phyloP scores from a whole-genome alignment of 2,888 invertebrate genomes.

The Synanthedon formicaeformis region DNA sequence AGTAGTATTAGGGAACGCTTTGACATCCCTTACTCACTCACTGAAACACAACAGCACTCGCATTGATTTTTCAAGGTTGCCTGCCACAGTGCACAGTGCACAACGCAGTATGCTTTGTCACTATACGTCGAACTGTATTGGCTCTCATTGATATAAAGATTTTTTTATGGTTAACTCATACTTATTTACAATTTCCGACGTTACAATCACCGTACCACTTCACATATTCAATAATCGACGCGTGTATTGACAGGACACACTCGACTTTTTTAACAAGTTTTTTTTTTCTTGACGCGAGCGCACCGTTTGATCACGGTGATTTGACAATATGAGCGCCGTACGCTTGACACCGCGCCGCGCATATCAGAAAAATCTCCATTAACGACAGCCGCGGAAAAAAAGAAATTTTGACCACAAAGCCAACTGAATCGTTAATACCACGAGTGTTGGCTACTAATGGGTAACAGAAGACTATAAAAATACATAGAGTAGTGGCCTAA shows the following conservation, averaged over 20 bases:
- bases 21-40: too few species aligned
- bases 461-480: slow-evolving; percentile 20
- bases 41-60: too few species aligned
- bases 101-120: too few species aligned
- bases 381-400: slow-evolving; percentile 57
- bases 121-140: too few species aligned
- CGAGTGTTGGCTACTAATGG: slow-evolving; percentile 63
- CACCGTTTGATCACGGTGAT: slow-evolving; percentile 57
- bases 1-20: too few species aligned
- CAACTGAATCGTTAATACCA: slow-evolving; percentile 54
- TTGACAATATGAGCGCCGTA: slow-evolving; percentile 46
- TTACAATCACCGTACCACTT: background rate
- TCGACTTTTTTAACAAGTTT: slow-evolving; percentile 20
- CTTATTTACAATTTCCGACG: background rate
- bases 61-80: too few species aligned
- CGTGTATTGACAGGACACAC: slow-evolving; percentile 47
- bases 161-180: background rate
- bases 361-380: slow-evolving; percentile 60
- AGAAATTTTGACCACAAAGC: slow-evolving; percentile 40
- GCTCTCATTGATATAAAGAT: background rate
- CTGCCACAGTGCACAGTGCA: too few species aligned
- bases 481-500: slow-evolving; percentile 15
- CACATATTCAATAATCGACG: slow-evolving; percentile 2
- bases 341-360: slow-evolving; percentile 49
- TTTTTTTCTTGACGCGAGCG: slow-evolving; percentile 24